phyloP scores from a whole-genome alignment of 2,797 vertebrate species.

The Trachops cirrhosus region DNA sequence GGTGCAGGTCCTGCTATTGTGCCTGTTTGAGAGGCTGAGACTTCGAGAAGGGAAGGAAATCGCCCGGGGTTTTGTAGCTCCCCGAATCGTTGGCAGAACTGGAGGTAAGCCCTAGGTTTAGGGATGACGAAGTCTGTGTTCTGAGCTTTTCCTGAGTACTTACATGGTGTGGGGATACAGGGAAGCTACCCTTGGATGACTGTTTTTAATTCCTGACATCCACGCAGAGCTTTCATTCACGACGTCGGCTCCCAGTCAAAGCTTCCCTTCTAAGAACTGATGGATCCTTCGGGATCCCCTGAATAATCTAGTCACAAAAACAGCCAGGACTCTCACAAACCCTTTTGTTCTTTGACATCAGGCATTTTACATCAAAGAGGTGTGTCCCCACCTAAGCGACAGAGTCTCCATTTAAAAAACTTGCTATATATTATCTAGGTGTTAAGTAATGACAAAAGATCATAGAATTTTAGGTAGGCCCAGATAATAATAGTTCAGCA shows the following conservation, averaged over 20 bases:
- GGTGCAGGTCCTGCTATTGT: neutral
- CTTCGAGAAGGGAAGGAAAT: neutral
- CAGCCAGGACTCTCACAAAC: neutral
- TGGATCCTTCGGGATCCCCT: neutral
- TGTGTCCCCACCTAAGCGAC: neutral
- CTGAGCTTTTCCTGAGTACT: neutral
- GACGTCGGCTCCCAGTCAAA: neutral
- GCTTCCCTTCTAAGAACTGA: neutral
- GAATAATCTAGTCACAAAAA: neutral
- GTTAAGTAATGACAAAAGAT: neutral
- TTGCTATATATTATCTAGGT: neutral
- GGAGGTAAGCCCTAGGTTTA: neutral
- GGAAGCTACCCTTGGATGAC: neutral
- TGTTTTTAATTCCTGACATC: neutral
- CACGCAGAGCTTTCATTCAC: neutral
- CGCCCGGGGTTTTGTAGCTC: neutral
- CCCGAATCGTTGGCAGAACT: neutral
- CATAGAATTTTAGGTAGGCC: neutral
- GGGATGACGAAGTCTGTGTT: neutral
- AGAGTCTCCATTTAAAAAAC: neutral
- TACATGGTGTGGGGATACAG: accelerated
- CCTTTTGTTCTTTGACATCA: neutral
- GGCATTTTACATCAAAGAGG: neutral
- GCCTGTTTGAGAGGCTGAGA: neutral
- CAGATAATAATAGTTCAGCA: neutral